Conservation (phyloP, 2,888 invertebrate genomes). For the Dione juno region DNA sequence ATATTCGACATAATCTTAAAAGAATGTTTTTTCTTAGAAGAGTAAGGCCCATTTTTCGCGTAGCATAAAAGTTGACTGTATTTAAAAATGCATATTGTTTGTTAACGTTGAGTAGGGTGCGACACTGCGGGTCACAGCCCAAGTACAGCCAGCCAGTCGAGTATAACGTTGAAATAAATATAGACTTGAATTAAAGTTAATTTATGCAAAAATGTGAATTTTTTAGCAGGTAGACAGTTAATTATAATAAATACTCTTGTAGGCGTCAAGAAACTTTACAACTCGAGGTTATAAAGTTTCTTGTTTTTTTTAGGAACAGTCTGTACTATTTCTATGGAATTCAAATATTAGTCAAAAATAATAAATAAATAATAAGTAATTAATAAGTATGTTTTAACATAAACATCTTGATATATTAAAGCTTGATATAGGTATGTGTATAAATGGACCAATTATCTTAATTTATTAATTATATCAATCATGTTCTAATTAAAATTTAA, state of each 20-base stretch:
- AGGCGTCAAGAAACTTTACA: not conserved
- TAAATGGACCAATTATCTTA: not conserved
- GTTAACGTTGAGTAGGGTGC: conserved; percentile 49
- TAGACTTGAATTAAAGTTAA: conserved; percentile 6
- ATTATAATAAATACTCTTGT: not conserved
- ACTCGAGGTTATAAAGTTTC: not conserved
- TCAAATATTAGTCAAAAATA: not conserved
- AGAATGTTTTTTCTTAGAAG: conserved; percentile 36
- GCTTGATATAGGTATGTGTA: too few species aligned
- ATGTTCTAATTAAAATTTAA: conserved; percentile 1
- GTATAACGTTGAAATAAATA: conserved; percentile 53
- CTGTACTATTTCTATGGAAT: not conserved
- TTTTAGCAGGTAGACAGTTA: not conserved
- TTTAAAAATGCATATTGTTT: conserved; percentile 65
- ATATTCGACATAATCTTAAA: conserved; percentile 53
- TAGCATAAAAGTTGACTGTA: conserved; percentile 50
- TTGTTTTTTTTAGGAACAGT: not conserved
- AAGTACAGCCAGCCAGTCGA: conserved; percentile 52
- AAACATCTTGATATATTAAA: too few species aligned
- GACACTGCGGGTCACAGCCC: conserved; percentile 51
- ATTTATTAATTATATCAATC: not conserved
- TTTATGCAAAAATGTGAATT: conserved; percentile 1
- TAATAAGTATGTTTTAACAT: too few species aligned
- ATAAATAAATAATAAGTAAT: too few species aligned
- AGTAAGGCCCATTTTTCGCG: conserved; percentile 36